Conservation (phyloP, 2,888 invertebrate genomes). For the Deilephila elpenor region DNA sequence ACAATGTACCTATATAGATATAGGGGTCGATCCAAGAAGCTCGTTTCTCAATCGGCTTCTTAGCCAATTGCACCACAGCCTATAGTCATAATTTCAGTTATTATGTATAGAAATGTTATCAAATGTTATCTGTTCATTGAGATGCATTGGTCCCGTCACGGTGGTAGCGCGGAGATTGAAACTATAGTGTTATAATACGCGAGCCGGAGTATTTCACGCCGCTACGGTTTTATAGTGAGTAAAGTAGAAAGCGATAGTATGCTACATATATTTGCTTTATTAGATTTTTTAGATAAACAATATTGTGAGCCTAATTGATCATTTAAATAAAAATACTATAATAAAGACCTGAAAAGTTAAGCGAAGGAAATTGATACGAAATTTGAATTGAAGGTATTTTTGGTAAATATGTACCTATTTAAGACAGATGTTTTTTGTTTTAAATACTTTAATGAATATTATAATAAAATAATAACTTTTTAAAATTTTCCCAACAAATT, state of each 20-base stretch:
- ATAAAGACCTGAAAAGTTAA: too few relatives aligned
- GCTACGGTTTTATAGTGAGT: slow-evolving; percentile 46
- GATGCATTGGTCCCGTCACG: slow-evolving; percentile 58
- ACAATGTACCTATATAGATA: too few relatives aligned
- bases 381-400: too few relatives aligned
- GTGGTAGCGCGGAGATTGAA: slow-evolving; percentile 64
- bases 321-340: too few relatives aligned
- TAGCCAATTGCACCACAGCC: not conserved
- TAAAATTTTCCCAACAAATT: too few relatives aligned
- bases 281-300: not conserved
- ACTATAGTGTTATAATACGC: slow-evolving; percentile 40
- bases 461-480: too few relatives aligned
- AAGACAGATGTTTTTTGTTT: too few relatives aligned
- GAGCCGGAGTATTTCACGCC: slow-evolving; percentile 40
- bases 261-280: slow-evolving; percentile 1
- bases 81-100: too few relatives aligned
- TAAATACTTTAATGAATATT: too few relatives aligned
- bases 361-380: too few relatives aligned
- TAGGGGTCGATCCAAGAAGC: too few relatives aligned
- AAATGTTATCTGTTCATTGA: slow-evolving; percentile 18
- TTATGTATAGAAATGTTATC: slow-evolving; percentile 1
- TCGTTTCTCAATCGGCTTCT: not conserved
- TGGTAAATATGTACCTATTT: too few relatives aligned
- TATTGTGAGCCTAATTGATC: not conserved
- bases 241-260: slow-evolving; percentile 52